Evolutionary conservation across 2,797 vertebrate genomes (phyloP), one percentile per base, ranked within the genome.

Genomic region (Gymnodraco acuticeps): DNA sequence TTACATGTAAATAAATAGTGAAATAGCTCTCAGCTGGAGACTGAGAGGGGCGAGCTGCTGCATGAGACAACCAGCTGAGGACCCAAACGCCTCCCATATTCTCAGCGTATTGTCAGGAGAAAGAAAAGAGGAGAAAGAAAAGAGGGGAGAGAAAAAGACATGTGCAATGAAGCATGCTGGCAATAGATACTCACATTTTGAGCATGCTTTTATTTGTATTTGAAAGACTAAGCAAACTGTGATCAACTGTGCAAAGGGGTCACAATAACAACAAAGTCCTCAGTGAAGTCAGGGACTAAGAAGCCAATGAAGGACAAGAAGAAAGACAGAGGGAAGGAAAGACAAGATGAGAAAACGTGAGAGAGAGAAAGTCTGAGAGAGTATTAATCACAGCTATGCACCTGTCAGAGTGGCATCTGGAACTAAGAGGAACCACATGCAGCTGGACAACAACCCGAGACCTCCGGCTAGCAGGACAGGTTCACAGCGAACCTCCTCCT

Each of bases 1-100:
- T 99, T 98, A 97, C 97, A 98, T 98, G 97, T 99, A 99, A 98
- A 99, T 99, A 98, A 98, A 99, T 96, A 97, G 97, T 96, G 97
- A 99, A 98, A 98, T 98, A 95, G 96, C 94, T 96, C 95, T 94
- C 95, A 95, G 98, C 98, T 98, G 98, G 98, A 98, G 96, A 94
- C 95, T 91, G 95, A 91, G 91, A 87, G 87, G 85, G 89, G 45
- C 89, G 87, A 93, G 91, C 95, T 92, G 89, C 90, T 84, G 92
- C 87, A 82, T 74, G 93, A 93, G 93, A 92, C 95, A 93, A 94
- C 96, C 97, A 99, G 97, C 97, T 99, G 97, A 95, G 96, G 96
- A 97, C 96, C 82, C 86, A 53, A 78, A 73, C 86, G 53, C 80
- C 83, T 92, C 88, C 86, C 83, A 73, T 83, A 90, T 89, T 76